A percentile compares a stretch with the other conserved stretches of the same genome.
These are phyloP conservation scores for Bicyclus anynana DNA, from an alignment of 1,140 invertebrate species.

Conservation along the genomic window DNA sequence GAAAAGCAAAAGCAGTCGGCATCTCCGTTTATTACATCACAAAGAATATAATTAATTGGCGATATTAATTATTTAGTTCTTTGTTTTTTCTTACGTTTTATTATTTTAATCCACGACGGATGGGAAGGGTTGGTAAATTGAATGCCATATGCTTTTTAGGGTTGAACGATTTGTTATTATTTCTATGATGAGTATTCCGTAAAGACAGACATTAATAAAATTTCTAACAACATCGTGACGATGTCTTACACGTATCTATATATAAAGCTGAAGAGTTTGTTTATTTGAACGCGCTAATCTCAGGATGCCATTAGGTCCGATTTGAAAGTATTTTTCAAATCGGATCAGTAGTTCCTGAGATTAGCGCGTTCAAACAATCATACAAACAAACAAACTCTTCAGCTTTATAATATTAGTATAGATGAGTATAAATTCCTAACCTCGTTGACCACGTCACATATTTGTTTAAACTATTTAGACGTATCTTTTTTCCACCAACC, in stretches of 20 bases:
- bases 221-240: no score
- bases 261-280: no score
- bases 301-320: no score
- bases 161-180: slow-evolving; percentile 22
- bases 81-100: slow-evolving; percentile 48
- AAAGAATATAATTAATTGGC: slow-evolving; percentile 63
- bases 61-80: slow-evolving; percentile 65
- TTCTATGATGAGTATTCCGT: neutral
- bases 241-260: no score
- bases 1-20: slow-evolving; percentile 27
- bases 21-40: slow-evolving; percentile 39
- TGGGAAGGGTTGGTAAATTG: slow-evolving; percentile 28
- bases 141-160: slow-evolving; percentile 45
- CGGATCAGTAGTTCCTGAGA: no score
- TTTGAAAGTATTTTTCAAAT: no score
- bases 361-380: no score
- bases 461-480: neutral
- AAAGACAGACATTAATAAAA: neutral
- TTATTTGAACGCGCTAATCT: no score
- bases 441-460: neutral
- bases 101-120: slow-evolving; percentile 26
- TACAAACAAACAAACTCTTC: no score
- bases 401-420: no score
- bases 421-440: neutral
- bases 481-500: slow-evolving; percentile 1